Base-by-base conservation (phyloP, 2,888 invertebrate species). In the Nymphalis polychloros region DNA sequence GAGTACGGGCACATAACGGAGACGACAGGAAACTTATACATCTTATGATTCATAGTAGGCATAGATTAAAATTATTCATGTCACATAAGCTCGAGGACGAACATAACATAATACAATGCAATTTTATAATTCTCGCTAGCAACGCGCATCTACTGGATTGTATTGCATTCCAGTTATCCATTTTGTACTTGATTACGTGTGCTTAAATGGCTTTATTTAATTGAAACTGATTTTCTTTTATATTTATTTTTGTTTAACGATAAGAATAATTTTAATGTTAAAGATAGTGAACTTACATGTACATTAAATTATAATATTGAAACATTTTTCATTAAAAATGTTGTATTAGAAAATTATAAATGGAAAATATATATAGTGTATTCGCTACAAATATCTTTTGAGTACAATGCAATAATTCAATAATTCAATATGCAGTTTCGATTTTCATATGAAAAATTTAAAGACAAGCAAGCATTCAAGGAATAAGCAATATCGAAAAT, bases 1-100 rank as follows among this genome's bases (percentile, higher is more conserved):
- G 82, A 84, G 81, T 89, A 89, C 88, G 85, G 89, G 84, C 67
- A 88, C 84, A 86, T 92, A 90, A 91, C 91, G 92, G 90, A 79
- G 81, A 84, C 81, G 81, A 81, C 84, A 75, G 77, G 78, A 77
- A 77, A 78, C 73, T 76, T 73, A 77, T 76, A 74, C 68, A 75
- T 76, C 73, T 77, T 78, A 77, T 76, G 75, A 77, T 74, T 75
- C 74, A 75, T 71, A 64, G 76, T 68, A 72, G 71, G 70, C 71
- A 68, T 69, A 73, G 62, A 71, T 71, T 74, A 70, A 73, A 71
- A 74, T 67, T 71, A 73, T 69, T 67, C 72, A 73, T 65, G 69
- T 73, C 73, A 72, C 67, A 69, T 60, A 67, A 69, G 66, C 68
- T 64, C 62, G 60, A 66, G 63, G 68, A 74, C 59, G 68, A 71